Percentiles rank a stretch among this genome's conserved stretches.
phyloP scores from a whole-genome alignment of 2,113 vertebrate genomes.

The Lonchura striata region DNA sequence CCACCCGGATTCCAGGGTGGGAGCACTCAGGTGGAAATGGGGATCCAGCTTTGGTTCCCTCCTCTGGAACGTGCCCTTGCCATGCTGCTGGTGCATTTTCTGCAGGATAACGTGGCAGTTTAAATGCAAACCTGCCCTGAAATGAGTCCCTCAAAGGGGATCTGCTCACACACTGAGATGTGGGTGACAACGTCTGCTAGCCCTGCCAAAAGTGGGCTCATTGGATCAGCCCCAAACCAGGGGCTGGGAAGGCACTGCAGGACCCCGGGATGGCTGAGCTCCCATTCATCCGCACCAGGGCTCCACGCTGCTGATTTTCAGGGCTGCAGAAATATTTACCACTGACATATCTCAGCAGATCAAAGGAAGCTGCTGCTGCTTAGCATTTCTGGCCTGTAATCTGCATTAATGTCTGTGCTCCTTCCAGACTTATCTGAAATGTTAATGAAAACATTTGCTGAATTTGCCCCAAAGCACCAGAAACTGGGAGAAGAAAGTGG shows the following conservation, averaged over 20 bases:
- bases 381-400: constrained; percentile 45
- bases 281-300: background rate
- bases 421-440: constrained; percentile 56
- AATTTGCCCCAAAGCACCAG: constrained; percentile 41
- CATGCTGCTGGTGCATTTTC: background rate
- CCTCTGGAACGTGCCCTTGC: background rate
- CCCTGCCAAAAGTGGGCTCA: background rate
- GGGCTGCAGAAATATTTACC: constrained; percentile 34
- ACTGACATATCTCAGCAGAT: background rate
- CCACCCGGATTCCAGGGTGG: background rate
- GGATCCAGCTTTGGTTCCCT: background rate
- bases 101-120: background rate
- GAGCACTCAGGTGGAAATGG: background rate
- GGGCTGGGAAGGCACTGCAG: background rate
- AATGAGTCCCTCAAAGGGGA: background rate
- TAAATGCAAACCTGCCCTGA: background rate
- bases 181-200: fast-evolving
- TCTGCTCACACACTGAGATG: background rate
- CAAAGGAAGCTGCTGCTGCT: constrained; percentile 50
- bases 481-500: background rate
- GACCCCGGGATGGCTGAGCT: background rate
- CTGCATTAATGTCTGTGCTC: constrained; percentile 32
- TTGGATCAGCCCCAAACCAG: background rate
- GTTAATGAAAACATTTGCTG: constrained; percentile 40
- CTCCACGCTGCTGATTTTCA: background rate